Conservation (phyloP, 2,888 invertebrate genomes). For the Alcis repandata region DNA sequence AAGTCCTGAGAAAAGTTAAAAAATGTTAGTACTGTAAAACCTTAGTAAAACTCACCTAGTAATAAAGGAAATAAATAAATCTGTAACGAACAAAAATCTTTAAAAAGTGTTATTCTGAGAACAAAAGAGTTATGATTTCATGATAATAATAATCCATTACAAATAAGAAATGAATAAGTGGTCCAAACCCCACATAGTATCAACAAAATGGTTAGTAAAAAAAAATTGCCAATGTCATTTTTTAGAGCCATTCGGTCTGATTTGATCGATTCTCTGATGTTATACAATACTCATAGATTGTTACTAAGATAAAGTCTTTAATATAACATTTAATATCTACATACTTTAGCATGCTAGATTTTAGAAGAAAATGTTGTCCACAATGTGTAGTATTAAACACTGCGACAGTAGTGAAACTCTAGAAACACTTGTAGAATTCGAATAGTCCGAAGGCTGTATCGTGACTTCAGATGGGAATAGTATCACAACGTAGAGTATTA, state of each 20-base stretch:
- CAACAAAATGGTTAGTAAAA: not conserved
- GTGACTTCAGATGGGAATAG: constrained; percentile 57
- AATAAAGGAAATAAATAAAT: too few relatives aligned
- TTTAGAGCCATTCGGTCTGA: too few relatives aligned
- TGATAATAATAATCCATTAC: not conserved
- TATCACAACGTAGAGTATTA: constrained; percentile 46
- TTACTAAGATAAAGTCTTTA: not conserved
- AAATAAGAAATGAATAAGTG: not conserved
- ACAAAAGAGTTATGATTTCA: not conserved
- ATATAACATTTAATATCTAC: constrained; percentile 22
- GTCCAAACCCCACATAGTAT: not conserved
- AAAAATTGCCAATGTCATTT: not conserved
- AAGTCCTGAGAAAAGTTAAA: constrained; percentile 91
- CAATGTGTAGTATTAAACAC: constrained; percentile 32
- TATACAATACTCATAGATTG: not conserved
- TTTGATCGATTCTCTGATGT: too few relatives aligned
- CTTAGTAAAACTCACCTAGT: not conserved
- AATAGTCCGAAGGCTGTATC: constrained; percentile 59
- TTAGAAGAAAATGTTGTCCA: constrained; percentile 23
- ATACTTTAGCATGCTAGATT: constrained; percentile 26
- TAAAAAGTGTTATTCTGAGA: not conserved
- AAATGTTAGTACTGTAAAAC: constrained; percentile 31
- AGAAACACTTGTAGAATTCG: constrained; percentile 22
- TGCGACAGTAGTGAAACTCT: constrained; percentile 36
- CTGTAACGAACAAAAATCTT: not conserved